Evolutionary conservation across 2,797 vertebrate genomes (phyloP).

Genomic region (Steatocranus sp.): DNA sequence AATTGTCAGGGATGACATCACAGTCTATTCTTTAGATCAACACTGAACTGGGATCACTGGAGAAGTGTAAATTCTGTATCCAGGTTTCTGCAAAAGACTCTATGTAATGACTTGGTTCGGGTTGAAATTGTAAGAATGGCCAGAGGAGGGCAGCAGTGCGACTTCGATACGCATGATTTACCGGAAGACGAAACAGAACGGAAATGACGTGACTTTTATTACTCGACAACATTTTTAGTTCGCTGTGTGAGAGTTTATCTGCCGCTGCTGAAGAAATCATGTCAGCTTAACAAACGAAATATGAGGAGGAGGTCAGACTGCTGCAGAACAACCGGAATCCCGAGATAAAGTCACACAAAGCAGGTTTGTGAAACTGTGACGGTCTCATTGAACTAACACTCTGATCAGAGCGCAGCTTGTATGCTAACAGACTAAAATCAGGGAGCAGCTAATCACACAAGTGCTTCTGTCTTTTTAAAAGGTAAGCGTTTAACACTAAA

Average conservation of each 20-base stretch:
- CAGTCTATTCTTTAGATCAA: not conserved
- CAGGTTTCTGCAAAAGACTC: not conserved
- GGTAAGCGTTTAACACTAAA: not conserved
- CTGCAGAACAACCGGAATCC: not conserved
- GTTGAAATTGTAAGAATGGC: not conserved
- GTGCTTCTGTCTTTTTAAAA: not conserved
- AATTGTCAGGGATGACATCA: fast-evolving
- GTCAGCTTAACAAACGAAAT: not conserved
- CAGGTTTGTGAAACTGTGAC: not conserved
- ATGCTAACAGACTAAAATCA: not conserved
- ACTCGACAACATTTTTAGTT: not conserved
- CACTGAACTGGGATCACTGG: not conserved
- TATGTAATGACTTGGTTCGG: fast-evolving
- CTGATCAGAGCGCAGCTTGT: not conserved
- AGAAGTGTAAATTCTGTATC: fast-evolving
- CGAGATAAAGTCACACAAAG: not conserved
- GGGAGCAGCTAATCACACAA: not conserved
- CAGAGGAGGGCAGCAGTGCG: not conserved
- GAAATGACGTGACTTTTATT: not conserved
- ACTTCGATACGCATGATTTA: fast-evolving
- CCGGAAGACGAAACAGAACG: not conserved
- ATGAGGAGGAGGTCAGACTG: not conserved
- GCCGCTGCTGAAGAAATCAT: no score
- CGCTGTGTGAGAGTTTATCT: not conserved
- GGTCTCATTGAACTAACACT: not conserved